phyloP scores from a whole-genome alignment of 2,113 vertebrate genomes.

The Odocoileus virginianus region DNA sequence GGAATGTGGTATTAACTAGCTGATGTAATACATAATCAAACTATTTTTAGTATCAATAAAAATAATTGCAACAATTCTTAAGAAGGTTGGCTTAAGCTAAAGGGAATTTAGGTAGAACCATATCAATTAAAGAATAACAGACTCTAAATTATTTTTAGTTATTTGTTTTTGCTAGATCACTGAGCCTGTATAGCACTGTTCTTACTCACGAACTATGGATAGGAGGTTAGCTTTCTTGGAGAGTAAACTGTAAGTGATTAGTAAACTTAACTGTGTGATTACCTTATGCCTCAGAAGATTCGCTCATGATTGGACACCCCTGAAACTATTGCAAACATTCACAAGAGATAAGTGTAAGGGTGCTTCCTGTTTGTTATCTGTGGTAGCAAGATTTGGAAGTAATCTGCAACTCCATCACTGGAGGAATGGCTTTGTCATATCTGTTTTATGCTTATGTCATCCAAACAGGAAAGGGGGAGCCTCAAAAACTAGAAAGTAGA shows the following conservation, averaged over 20 bases:
- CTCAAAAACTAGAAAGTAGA: background rate
- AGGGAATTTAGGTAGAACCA: background rate
- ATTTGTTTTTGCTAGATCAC: background rate
- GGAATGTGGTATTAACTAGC: slow-evolving; percentile 37
- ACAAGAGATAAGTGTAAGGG: background rate
- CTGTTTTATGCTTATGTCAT: background rate
- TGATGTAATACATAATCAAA: slow-evolving; percentile 45
- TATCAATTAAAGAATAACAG: slow-evolving; percentile 30
- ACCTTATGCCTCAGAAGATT: background rate
- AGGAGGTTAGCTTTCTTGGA: background rate
- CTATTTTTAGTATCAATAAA: slow-evolving; percentile 72
- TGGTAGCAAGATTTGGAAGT: background rate
- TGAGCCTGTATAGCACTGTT: background rate
- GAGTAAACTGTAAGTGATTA: background rate
- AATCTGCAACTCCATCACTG: background rate
- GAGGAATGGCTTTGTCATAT: background rate
- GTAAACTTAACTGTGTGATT: background rate
- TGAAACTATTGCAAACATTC: background rate
- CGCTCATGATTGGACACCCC: background rate
- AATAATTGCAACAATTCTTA: slow-evolving; percentile 60
- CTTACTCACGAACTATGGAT: background rate
- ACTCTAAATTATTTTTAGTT: background rate
- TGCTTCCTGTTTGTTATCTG: background rate
- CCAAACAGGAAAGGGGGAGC: background rate
- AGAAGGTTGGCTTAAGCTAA: slow-evolving; percentile 52